Percentiles rank a stretch among this genome's conserved stretches.
Conservation (phyloP, 2,113 vertebrate genomes). For the Pimephales promelas region DNA sequence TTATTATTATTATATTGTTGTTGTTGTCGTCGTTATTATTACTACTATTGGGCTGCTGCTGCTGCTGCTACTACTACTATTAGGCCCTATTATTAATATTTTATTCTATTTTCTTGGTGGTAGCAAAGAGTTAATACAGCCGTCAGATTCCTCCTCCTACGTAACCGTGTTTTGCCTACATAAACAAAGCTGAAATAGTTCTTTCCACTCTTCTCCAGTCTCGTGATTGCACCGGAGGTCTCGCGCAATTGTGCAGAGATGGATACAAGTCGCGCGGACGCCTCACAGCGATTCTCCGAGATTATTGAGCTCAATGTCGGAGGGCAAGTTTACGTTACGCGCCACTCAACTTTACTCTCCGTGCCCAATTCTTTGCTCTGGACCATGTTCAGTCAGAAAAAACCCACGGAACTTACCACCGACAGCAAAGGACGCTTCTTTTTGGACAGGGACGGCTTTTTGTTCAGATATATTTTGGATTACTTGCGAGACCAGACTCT, state of each 20-base stretch:
- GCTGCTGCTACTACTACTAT: too few species aligned
- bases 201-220: constrained; percentile 13
- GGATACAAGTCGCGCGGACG: constrained; percentile 55
- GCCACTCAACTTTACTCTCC: constrained; percentile 86
- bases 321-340: constrained; percentile 94
- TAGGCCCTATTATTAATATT: too few species aligned
- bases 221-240: neutral
- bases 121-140: constrained; percentile 71
- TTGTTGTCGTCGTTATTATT: too few species aligned
- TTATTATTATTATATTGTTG: too few species aligned
- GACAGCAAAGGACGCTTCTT: constrained; percentile 96
- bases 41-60: too few species aligned
- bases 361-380: constrained; percentile 89
- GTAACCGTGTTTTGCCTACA: constrained; percentile 58
- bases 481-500: constrained; percentile 90
- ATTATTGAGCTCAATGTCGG: constrained; percentile 96
- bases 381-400: constrained; percentile 85
- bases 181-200: constrained; percentile 66
- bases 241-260: constrained; percentile 59
- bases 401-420: constrained; percentile 82
- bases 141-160: constrained; percentile 71
- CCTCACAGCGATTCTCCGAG: constrained; percentile 78
- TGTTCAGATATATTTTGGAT: constrained; percentile 95
- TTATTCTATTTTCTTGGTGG: neutral
- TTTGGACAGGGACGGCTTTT: constrained; percentile 92